Base-by-base conservation (phyloP, 2,888 invertebrate species). In the Aromia moschata region DNA sequence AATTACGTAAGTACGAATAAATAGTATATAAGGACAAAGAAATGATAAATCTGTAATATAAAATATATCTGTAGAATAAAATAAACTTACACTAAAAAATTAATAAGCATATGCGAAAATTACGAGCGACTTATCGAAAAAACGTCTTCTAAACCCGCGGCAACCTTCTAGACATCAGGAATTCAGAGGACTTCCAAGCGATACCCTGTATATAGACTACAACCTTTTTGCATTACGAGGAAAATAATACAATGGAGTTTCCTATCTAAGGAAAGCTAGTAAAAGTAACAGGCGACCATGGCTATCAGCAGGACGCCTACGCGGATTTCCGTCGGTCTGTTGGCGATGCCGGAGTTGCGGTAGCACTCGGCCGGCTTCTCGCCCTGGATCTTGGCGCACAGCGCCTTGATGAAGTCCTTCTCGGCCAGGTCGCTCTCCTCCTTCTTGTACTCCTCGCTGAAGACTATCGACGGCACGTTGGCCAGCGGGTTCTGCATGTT, bases 381-480 rank as follows among this genome's bases (percentile, higher is more conserved):
- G 7, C 67, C 67, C 37, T 67, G 67, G 43, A 67, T 67, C 44
- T 67, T 67, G 33, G 62, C 56, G 60, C 67, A 67, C 20, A 67
- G 49, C 31, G 62, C 57, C 37, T 67, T 64, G 30, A 67, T 67
- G 60, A 67, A 67, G 31, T 67, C 67, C 44, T 64, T 60, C 43
- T 67, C 67, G 1, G 64, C 63, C 33, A 64, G 57, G 37, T 67
- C 67, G 52, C 64, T 67, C 33, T 67, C 67, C 20, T 67, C 66
- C 37, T 67, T 67, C 57, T 67, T 67, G 53, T 64, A 67, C 18
- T 67, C 67, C 46, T 67, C 67, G 56, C 67, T 67, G 58, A 67
- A 67, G 30, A 67, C 62, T 16, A 59, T 56, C 33, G 60, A 55
- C 52, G 62, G 63, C 2, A 54, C 46, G 31, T 62, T 62, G 43